Base-by-base conservation (phyloP, 2,888 invertebrate genomes). In the Oscheius sp. region DNA sequence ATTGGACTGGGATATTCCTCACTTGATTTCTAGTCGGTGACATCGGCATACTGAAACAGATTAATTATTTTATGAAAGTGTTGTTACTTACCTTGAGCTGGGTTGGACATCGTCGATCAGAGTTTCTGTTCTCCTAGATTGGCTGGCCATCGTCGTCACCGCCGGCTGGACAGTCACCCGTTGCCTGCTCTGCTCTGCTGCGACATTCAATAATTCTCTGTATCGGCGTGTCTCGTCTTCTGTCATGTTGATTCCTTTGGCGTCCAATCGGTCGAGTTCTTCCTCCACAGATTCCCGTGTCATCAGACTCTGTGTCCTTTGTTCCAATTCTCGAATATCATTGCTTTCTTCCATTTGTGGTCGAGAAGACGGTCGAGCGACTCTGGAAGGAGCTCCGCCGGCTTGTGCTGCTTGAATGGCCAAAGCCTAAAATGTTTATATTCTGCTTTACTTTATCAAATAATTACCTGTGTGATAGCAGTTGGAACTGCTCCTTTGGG, bases 181-280 rank as follows among this genome's bases (percentile, higher is more conserved):
- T 7, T 69, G 58, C 2, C 69, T 29, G 21, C 69, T 69, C 46
- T 69, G 55, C 21, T 69, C 58, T 29, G 69, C 69, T 9, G 69
- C 72, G 7, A 72, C 71, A 27, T 76, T 73, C 23, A 79, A 59
- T 7, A 79, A 56, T 23, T 77, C 77, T 53, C 79, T 69, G 66
- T 80, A 83, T 23, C 83, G 61, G 23, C 56, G 52, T 35, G 71
- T 73, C 35, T 83, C 83, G 13, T 72, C 78, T 45, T 83, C 81
- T 7, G 78, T 83, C 77, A 82, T 78, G 49, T 72, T 72, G 9
- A 69, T 74, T 25, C 77, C 82, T 58, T 83, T 82, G 61, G 73
- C 68, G 69, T 86, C 85, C 13, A 86, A 72, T 27, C 78, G 74
- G 45, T 81, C 80, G 59, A 83, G 69, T 58, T 86, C 85, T 7